Base-by-base conservation (phyloP, 2,797 vertebrate genomes). In the Pantherophis alleghaniensis region DNA sequence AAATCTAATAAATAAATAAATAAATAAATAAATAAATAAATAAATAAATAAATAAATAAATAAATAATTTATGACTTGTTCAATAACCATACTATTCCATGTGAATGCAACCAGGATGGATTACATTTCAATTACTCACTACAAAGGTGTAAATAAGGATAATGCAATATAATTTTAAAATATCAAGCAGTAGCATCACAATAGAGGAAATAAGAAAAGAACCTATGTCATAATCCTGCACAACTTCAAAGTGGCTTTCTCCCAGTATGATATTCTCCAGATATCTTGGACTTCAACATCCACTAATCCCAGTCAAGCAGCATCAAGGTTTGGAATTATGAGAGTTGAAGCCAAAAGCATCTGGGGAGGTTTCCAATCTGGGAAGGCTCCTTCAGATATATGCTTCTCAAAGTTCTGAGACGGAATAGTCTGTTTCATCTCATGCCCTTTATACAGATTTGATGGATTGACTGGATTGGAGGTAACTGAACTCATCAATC, bases 391-490 rank as follows among this genome's bases (percentile, higher is more conserved):
- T 55, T 32, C 5, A 53, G 89, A 57, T n/a, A 18, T 22, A 28
- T 3, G n/a, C 10, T 26, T 56, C 13, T 9, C 11, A 86, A 28
- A 79, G 47, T 86, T 88, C 59, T 28, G 22, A 32, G 37, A n/a
- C 6, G 9, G 37, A 91, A 22, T 47, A 14, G 61, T 89, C 87
- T 66, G 87, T 59, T 60, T 89, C 51, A 47, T 93, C 87, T 86
- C 26, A 28, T 61, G 89, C 16, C 7, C n/a, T 47, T 16, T 86
- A 24, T 83, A 66, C 20, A 55, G 55, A 55, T 47, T 28, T 91
- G 90, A 93, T 93, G 90, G 69, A 91, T 91, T 91, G 93, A 89
- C 87, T 89, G 89, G 57, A 91, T 89, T 91, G 90, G 66, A 47
- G 87, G 87, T 89, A 89, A 66, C 87, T 56, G 57, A 89, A 91